Conservation (phyloP, 2,797 vertebrate species). For the Ctenochaetus hawaiiensis region DNA sequence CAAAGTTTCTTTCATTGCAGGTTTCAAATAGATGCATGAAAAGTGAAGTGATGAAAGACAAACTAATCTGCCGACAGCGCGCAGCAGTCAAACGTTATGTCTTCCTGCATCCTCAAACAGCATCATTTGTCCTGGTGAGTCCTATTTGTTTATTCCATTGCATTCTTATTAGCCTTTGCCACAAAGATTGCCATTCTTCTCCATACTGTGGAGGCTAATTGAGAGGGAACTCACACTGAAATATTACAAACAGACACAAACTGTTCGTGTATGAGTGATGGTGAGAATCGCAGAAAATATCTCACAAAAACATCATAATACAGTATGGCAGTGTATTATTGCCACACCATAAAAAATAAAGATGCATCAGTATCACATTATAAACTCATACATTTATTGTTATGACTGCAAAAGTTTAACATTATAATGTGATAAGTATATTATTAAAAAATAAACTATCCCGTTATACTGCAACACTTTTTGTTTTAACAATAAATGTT, state of each 20-base stretch:
- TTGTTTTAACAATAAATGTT: too few relatives aligned
- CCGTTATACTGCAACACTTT: too few relatives aligned
- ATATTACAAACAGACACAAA: slow-evolving; percentile 9
- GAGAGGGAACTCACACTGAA: slow-evolving; percentile 19
- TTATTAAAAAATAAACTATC: too few relatives aligned
- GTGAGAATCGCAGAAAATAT: too few relatives aligned
- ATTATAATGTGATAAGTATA: too few relatives aligned
- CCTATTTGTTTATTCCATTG: slow-evolving; percentile 57
- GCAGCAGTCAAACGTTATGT: slow-evolving; percentile 43
- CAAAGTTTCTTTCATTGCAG: background rate
- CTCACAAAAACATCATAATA: too few relatives aligned
- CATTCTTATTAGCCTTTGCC: slow-evolving; percentile 51
- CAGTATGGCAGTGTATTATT: too few relatives aligned
- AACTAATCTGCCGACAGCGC: slow-evolving; percentile 56
- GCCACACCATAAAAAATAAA: too few relatives aligned
- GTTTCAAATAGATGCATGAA: slow-evolving; percentile 23
- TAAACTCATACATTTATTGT: too few relatives aligned
- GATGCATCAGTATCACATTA: too few relatives aligned
- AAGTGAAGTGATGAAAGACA: slow-evolving; percentile 30
- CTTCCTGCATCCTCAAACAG: slow-evolving; percentile 17
- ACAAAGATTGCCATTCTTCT: slow-evolving; percentile 26
- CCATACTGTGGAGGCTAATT: slow-evolving; percentile 1
- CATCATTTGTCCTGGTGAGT: slow-evolving; percentile 47
- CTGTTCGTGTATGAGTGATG: background rate
- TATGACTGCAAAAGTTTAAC: too few relatives aligned